Evolutionary conservation across 2,888 invertebrate species (phyloP), one percentile per base, ranked within the genome.

Genomic region (Tinea semifulvella): DNA sequence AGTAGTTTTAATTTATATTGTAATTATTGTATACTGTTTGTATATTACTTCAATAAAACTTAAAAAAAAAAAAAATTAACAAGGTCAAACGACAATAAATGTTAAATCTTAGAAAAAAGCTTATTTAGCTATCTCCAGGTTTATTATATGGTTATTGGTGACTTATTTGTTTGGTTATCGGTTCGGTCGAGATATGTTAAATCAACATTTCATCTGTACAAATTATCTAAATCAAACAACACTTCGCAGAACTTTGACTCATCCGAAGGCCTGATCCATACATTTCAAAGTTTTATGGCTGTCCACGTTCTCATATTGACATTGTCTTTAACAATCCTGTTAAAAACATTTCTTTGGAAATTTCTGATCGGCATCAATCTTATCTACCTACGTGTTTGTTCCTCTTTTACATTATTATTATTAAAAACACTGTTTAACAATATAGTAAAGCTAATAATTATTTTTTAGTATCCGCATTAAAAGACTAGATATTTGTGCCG

Each of bases 181-280:
- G 57, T 47, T 63, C 50, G 52, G 57, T 47, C 48, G 27, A 64
- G 70, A 76, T 72, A 79, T 68, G 74, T 74, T 67, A 67, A 74
- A 65, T 68, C 56, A 70, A 74, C 70, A 71, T 19, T 27, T 70
- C 68, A 61, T 68, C 68, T 63, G 54, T 65, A 58, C 63, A 63
- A 61, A 61, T 72, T 77, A 80, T 79, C 79, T 76, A 61, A 63
- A 56, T 53, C 63, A 75, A 77, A 77, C 62, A 76, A 47, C 54
- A n/a, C 39, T 77, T 71, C 76, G 74, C 75, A 55, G 77, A 79
- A 79, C 68, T 60, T 63, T 58, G 62, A 61, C 59, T 40, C 31
- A 28, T 43, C 43, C 20, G 40, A 36, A 36, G 18, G 36, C 17
- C 18, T 36, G 17, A 18, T 18, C 36, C 36, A 20, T 61, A 58